Percentiles rank a stretch among this genome's conserved stretches.
Evolutionary conservation across 2,113 vertebrate species (phyloP).

Genomic region (Blennius ocellaris): DNA sequence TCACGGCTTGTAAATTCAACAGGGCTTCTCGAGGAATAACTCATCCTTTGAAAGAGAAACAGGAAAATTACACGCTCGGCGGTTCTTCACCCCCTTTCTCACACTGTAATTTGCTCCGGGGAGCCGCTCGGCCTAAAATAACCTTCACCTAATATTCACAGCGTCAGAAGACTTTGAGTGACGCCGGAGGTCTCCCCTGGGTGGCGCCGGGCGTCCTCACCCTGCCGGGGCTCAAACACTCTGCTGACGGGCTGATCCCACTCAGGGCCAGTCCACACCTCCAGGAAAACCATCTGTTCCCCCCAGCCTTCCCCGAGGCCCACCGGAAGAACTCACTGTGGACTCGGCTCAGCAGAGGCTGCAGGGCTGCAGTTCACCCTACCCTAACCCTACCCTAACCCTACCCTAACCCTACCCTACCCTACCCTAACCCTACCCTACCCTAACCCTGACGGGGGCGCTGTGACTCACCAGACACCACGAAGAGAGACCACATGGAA

Average conservation of each 20-base stretch:
- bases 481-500: no score
- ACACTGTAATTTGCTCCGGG: slow-evolving; percentile 83
- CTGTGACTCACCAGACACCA: no score
- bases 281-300: no score
- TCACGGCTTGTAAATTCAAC: slow-evolving; percentile 81
- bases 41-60: slow-evolving; percentile 84
- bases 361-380: no score
- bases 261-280: no score
- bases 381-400: no score
- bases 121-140: slow-evolving; percentile 83
- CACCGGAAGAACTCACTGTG: no score
- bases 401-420: no score
- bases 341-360: no score
- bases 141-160: slow-evolving; percentile 82
- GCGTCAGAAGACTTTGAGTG: slow-evolving; percentile 71
- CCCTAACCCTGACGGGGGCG: no score
- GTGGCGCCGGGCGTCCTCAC: slow-evolving; percentile 73
- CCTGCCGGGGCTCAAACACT: slow-evolving; percentile 49
- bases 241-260: slow-evolving; percentile 76
- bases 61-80: slow-evolving; percentile 81
- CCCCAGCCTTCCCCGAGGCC: no score
- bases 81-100: slow-evolving; percentile 69
- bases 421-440: no score
- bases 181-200: slow-evolving; percentile 84
- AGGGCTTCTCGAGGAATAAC: slow-evolving; percentile 79